Evolutionary conservation across 2,888 invertebrate species (phyloP), one percentile per base, ranked within the genome.

Genomic region (Nemurella pictetii): DNA sequence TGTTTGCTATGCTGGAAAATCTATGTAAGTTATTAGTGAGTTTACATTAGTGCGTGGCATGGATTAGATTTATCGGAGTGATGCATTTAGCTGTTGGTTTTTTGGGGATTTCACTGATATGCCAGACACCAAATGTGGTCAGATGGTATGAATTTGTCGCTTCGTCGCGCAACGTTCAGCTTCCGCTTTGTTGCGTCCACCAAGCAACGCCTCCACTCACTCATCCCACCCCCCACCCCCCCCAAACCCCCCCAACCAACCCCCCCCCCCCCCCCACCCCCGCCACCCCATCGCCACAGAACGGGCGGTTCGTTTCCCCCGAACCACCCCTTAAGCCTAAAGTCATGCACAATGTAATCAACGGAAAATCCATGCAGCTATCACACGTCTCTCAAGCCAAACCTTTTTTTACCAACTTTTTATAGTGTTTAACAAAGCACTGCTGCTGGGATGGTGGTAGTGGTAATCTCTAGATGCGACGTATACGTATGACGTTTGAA

Each of bases 71-170:
- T 55, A 55, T 55, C 55, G 55, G 20, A 55, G 15, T 55, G 15
- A 55, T 55, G 55, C 55, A 55, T 55, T 55, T 55, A 55, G 55
- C 9, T 55, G 55, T 7, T 20, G 55, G 9, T 55, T 7, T 7
- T 55, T n/a, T 20, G 15, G 9, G 9, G 9, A 55, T 55, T 20
- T 15, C 55, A 20, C 12, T 55, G 55, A 55, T 55, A 55, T 12
- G 75, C 28, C 26, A 75, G 25, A n/a, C 75, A 27, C 75, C 27
- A 27, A 28, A 75, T 75, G 28, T 82, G 82, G 82, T 82, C 82
- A 82, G 82, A 82, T 82, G 82, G 82, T 28, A 26, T 7, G 82
- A 82, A 82, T 82, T 82, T 82, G 82, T 72, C 73, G 82, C 82
- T 82, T 72, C 29, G 72, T 27, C 82, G 82, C 82, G 27, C 73